Base-by-base conservation (phyloP, 2,797 vertebrate genomes). In the Acipenser oxyrinchus region DNA sequence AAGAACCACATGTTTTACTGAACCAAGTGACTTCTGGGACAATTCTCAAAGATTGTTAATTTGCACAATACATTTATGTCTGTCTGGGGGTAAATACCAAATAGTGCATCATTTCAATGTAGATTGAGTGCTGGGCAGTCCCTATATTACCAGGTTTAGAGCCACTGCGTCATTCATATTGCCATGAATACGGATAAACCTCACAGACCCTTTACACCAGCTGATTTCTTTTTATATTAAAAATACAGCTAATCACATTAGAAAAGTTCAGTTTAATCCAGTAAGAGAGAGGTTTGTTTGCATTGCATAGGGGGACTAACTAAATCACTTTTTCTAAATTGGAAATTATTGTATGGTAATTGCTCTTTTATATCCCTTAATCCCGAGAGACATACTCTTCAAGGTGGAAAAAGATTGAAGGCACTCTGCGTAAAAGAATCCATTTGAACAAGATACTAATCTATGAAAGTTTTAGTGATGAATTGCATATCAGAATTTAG, bases 331-430 rank as follows among this genome's bases (percentile, higher is more conserved):
- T 81, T 78, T 77, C 60, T 74, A 80, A 86, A 86, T 84, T 77
- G 6, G 75, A 80, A 78, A 74, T 79, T 78, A 82, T 85, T 86
- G 82, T 84, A 79, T 78, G 75, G 75, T 81, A 82, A 86, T 81
- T 84, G 82, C 78, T 75, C 70, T 75, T 68, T 71, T 70, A 74
- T 71, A 68, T 79, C 81, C 48, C 68, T 75, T 73, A 60, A 55
- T 76, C 72, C 51, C 75, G 66, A 0, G 53, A 76, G 81, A 76
- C 73, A 70, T 79, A 74, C 11, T 23, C 10, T 81, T 72, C 77
- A 78, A 69, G 71, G 75, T 15, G 68, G 69, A 79, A 75, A 71
- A 63, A 76, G 68, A 77, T 71, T 71, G 66, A 70, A 74, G 66
- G 68, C 72, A 60, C 58, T 73, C 13, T 55, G 61, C 52, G 75